Evolutionary conservation across 2,113 vertebrate genomes (phyloP).

Genomic region (Romanogobio albipinnatus): DNA sequence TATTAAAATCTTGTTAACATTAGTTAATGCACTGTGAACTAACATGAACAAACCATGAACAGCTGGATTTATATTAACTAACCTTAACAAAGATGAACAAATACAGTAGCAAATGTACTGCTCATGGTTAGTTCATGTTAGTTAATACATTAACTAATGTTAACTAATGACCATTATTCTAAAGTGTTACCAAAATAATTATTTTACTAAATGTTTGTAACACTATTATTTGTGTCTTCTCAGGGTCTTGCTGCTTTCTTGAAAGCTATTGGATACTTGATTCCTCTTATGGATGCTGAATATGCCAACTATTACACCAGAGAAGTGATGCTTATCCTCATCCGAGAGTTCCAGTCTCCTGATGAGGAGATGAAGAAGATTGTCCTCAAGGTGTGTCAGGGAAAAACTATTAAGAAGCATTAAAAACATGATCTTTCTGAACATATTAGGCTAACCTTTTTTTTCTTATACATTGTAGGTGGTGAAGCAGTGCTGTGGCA

Average conservation of each 20-base stretch:
- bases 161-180: too few relatives aligned
- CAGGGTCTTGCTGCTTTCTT: slow-evolving; percentile 98
- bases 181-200: too few relatives aligned
- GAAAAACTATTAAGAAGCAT: not conserved
- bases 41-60: too few relatives aligned
- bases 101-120: too few relatives aligned
- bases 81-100: too few relatives aligned
- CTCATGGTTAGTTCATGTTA: too few relatives aligned
- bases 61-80: too few relatives aligned
- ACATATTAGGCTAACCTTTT: not conserved
- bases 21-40: too few relatives aligned
- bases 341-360: slow-evolving; percentile 98
- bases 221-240: not conserved
- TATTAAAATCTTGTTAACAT: too few relatives aligned
- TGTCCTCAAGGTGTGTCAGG: slow-evolving; percentile 87
- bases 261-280: slow-evolving; percentile 98
- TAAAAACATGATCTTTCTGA: not conserved
- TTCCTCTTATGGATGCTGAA: slow-evolving; percentile 97
- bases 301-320: slow-evolving; percentile 99
- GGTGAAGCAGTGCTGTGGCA: slow-evolving; percentile 98
- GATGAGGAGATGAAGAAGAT: slow-evolving; percentile 99
- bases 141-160: too few relatives aligned
- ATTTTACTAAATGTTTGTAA: not conserved
- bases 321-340: slow-evolving; percentile 99
- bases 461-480: slow-evolving; percentile 74